These are phyloP conservation scores for Auanema sp. DNA, from an alignment of 2,888 invertebrate genomes.

Conservation along the genomic window DNA sequence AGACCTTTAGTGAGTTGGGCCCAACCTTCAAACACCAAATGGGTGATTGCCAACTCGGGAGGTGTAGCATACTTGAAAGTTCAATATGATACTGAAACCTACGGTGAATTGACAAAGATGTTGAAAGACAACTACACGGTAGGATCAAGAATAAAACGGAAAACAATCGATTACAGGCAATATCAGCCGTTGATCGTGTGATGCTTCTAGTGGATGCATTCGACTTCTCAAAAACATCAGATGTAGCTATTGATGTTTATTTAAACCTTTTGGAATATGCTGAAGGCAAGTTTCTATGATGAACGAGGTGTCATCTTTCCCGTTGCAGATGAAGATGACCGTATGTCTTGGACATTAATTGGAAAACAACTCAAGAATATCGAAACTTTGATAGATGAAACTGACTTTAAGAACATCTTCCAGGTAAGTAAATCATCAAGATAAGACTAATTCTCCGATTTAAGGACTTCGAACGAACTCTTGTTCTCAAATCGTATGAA, in stretches of 20 bases:
- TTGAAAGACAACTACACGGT: conserved; percentile 39
- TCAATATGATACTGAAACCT: conserved; percentile 40
- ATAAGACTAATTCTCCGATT: not conserved
- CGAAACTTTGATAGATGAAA: conserved; percentile 45
- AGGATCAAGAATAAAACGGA: not conserved
- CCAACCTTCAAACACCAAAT: conserved; percentile 21
- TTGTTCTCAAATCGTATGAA: conserved; percentile 47
- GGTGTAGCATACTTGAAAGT: conserved; percentile 52
- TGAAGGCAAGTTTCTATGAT: conserved; percentile 31
- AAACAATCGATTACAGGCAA: conserved; percentile 19
- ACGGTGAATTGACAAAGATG: conserved; percentile 34
- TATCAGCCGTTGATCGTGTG: conserved; percentile 46
- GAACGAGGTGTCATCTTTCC: not conserved
- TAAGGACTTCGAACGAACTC: conserved; percentile 46
- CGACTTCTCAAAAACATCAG: conserved; percentile 44
- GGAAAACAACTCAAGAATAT: conserved; percentile 41
- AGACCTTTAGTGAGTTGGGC: not conserved
- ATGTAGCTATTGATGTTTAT: conserved; percentile 39
- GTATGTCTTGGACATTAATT: conserved; percentile 50
- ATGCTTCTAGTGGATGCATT: conserved; percentile 52
- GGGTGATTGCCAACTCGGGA: conserved; percentile 50
- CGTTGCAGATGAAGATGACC: conserved; percentile 42
- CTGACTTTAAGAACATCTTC: conserved; percentile 35
- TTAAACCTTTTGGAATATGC: conserved; percentile 49
- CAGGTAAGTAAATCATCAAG: conserved; percentile 13